These are phyloP conservation scores for Ictidomys tridecemlineatus DNA, from an alignment of 2,113 vertebrate species.

Conservation along the genomic window DNA sequence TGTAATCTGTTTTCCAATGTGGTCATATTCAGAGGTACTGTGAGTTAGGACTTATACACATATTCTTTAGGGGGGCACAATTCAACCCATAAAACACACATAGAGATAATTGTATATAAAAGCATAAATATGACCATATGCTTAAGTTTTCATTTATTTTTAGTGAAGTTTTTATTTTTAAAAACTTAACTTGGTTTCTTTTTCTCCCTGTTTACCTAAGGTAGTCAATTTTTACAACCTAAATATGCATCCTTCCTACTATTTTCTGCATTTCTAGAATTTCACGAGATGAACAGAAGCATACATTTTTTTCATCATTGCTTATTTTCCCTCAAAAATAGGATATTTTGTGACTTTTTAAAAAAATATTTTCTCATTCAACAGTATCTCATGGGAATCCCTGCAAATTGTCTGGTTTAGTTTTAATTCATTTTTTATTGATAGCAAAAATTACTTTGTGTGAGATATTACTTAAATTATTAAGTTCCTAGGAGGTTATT, in stretches of 20 bases:
- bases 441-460: background rate
- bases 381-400: background rate
- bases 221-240: background rate
- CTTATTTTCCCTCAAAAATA: background rate
- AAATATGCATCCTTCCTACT: background rate
- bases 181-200: background rate
- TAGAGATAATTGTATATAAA: background rate
- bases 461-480: background rate
- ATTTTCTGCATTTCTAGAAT: background rate
- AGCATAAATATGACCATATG: background rate
- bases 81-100: background rate
- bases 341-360: background rate
- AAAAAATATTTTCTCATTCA: background rate
- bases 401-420: background rate
- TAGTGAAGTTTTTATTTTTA: background rate
- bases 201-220: background rate
- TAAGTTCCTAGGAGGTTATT: background rate
- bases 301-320: background rate
- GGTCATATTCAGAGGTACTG: background rate
- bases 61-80: background rate
- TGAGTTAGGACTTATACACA: background rate
- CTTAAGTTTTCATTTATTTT: background rate
- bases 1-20: slow-evolving; percentile 13
- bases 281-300: background rate
- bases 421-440: slow-evolving; percentile 35